Conservation (phyloP, 1,140 invertebrate genomes). For the Pseudomyrmex concolor region DNA sequence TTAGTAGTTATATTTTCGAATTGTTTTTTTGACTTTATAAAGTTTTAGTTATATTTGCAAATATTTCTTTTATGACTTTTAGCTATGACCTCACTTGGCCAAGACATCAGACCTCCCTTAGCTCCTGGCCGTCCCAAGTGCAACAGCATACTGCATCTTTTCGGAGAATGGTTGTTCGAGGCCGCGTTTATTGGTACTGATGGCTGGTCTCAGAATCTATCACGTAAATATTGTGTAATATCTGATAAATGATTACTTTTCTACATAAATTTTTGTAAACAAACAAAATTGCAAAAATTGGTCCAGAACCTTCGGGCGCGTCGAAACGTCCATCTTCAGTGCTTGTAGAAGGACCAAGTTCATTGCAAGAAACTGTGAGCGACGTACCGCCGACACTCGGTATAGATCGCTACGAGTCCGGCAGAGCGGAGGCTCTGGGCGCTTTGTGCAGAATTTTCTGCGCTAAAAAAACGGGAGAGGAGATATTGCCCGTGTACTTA, state of each 20-base stretch:
- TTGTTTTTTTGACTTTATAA: slow-evolving; percentile 29
- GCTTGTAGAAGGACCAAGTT: slow-evolving; percentile 84
- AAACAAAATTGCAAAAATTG: not conserved
- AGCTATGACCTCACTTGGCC: slow-evolving; percentile 86
- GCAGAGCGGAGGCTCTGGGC: slow-evolving; percentile 97
- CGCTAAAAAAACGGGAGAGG: slow-evolving; percentile 97
- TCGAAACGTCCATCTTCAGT: slow-evolving; percentile 84
- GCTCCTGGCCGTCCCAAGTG: slow-evolving; percentile 94
- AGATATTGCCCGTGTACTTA: slow-evolving; percentile 97
- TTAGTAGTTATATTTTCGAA: slow-evolving; percentile 18
- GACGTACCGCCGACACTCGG: slow-evolving; percentile 85
- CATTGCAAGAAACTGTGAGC: slow-evolving; percentile 82
- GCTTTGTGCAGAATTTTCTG: slow-evolving; percentile 98
- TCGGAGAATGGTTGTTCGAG: slow-evolving; percentile 98
- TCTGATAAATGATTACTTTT: not conserved
- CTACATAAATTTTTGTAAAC: not conserved
- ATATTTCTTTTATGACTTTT: slow-evolving; percentile 48
- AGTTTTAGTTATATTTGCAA: slow-evolving; percentile 18
- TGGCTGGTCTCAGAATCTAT: slow-evolving; percentile 86
- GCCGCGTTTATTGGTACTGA: slow-evolving; percentile 94
- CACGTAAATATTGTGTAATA: slow-evolving; percentile 80
- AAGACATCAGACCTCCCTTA: slow-evolving; percentile 87
- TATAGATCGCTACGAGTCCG: slow-evolving; percentile 91
- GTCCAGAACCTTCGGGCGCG: slow-evolving; percentile 85
- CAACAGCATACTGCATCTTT: slow-evolving; percentile 97